Evolutionary conservation across 2,888 invertebrate genomes (phyloP), one percentile per base, ranked within the genome.

Genomic region (Drosophila anomalata): DNA sequence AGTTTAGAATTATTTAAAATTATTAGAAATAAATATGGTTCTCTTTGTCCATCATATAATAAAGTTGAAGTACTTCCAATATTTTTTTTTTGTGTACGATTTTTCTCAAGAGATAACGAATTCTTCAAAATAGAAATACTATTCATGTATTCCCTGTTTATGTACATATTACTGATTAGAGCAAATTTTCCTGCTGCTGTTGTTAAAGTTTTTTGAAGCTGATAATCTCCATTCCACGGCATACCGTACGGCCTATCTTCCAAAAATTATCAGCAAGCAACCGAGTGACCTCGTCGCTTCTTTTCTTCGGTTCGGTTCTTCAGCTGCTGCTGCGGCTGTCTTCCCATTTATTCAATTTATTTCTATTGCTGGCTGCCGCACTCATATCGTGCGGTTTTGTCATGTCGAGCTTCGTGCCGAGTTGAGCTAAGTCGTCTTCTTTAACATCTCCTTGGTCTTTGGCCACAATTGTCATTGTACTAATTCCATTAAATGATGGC

Each of bases 381-480:
- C 54, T 76, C 63, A 60, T 58, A 51, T 65, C 47, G 44, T 41
- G 59, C 14, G 59, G 59, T 26, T 61, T 44, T 42, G 42, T 41
- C 47, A 61, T 52, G 71, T 44, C 61, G 77, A 55, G 66, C 73
- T 82, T 82, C 39, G 47, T 20, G 36, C 20, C 33, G 51, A 22
- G 47, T 55, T 50, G 66, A 65, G 68, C 62, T 50, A 51, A 51
- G 63, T 70, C 73, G 60, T 68, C 71, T 70, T 69, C 68, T 60
- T 71, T 42, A 69, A 69, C 69, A 54, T 69, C 69, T 73, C 66
- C 66, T 82, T 71, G 77, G 79, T 85, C 88, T 85, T 85, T 83
- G 86, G 87, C 85, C 81, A 70, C 69, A 82, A 82, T 82, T 82
- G 82, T 88, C 88, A 79, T 88, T 82, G 88, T 88, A 87, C 88